Evolutionary conservation across 2,797 vertebrate species (phyloP).

Genomic region (Sciurus vulgaris): DNA sequence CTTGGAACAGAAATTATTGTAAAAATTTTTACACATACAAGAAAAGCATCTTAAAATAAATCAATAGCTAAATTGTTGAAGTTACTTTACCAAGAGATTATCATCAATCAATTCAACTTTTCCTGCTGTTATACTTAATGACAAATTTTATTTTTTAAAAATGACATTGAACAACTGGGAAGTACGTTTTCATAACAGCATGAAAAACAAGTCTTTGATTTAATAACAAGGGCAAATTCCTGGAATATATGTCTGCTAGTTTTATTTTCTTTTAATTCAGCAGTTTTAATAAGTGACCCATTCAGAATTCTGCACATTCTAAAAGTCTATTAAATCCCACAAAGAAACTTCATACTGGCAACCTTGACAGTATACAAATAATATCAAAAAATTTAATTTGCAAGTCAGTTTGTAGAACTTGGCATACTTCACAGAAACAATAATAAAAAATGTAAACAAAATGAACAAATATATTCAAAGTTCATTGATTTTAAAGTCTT

Average conservation of each 20-base stretch:
- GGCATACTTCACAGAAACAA: constrained; percentile 54
- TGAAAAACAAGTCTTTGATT: constrained; percentile 87
- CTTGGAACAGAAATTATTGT: constrained; percentile 64
- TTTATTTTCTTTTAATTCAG: constrained; percentile 82
- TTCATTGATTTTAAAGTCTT: constrained; percentile 49
- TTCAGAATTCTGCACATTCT: constrained; percentile 65
- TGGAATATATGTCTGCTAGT: constrained; percentile 84
- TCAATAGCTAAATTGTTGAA: constrained; percentile 83
- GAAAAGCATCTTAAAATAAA: constrained; percentile 84
- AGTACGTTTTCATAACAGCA: constrained; percentile 86
- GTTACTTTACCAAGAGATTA: constrained; percentile 83
- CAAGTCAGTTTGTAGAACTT: constrained; percentile 50
- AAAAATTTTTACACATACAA: constrained; percentile 70
- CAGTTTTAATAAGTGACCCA: constrained; percentile 79
- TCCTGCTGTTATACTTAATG: constrained; percentile 93
- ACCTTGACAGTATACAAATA: constrained; percentile 38
- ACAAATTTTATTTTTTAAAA: constrained; percentile 89
- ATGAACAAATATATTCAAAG: constrained; percentile 33
- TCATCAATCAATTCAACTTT: constrained; percentile 89
- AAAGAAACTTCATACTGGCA: constrained; percentile 55
- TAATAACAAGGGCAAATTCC: constrained; percentile 89
- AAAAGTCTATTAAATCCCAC: constrained; percentile 69
- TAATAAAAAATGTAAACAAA: constrained; percentile 44
- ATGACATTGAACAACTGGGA: constrained; percentile 87
- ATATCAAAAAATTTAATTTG: constrained; percentile 55